These are phyloP conservation scores for Rugalucina vietnamica DNA, from an alignment of 2,888 invertebrate genomes.

Conservation along the genomic window DNA sequence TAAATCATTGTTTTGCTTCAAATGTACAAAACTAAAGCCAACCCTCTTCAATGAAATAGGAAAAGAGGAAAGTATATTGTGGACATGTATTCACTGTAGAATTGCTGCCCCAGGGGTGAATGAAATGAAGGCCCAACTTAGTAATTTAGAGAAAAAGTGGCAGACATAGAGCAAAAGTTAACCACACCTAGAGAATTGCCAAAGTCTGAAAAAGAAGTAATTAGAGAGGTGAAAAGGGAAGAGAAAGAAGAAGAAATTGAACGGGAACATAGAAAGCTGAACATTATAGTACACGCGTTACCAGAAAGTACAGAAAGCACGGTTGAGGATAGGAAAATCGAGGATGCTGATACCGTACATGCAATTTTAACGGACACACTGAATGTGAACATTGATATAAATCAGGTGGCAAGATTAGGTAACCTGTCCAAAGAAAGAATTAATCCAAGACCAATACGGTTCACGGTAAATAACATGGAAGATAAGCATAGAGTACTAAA, in stretches of 20 bases:
- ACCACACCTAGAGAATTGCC: background rate
- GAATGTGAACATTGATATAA: background rate
- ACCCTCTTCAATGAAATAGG: conserved; percentile 4
- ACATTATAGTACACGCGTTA: background rate
- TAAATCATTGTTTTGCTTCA: conserved; percentile 1
- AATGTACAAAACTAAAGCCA: conserved; percentile 7
- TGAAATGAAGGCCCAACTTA: background rate
- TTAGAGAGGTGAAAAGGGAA: background rate
- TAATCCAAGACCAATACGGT: conserved; percentile 1
- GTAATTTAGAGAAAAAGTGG: background rate
- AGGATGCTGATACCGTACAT: background rate
- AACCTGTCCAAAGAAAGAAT: background rate
- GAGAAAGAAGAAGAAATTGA: background rate
- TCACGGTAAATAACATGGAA: background rate
- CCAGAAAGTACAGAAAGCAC: background rate
- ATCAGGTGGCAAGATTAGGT: background rate
- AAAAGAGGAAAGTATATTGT: conserved; percentile 3
- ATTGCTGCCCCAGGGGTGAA: background rate
- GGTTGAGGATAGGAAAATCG: background rate
- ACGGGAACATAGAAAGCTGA: conserved; percentile 9
- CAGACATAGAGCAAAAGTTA: background rate
- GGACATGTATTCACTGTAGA: conserved; percentile 15
- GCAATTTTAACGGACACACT: background rate
- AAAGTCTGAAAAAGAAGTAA: background rate
- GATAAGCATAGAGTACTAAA: background rate